A percentile compares a stretch with the other conserved stretches of the same genome.
phyloP scores from a whole-genome alignment of 2,113 vertebrate species.

The Corythornis cristatus region DNA sequence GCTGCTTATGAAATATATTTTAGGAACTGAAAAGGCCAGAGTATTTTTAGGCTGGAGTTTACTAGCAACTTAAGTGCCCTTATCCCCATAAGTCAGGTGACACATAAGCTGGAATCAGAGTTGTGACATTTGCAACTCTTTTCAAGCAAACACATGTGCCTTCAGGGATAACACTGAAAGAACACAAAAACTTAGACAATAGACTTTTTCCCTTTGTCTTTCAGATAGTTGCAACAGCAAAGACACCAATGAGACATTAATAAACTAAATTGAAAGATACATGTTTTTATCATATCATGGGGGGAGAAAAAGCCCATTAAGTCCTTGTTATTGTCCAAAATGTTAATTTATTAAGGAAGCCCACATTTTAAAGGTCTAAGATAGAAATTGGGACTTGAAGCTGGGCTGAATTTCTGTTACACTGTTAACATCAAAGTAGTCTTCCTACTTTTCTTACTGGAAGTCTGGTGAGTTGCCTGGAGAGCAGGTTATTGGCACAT shows the following conservation, averaged over 20 bases:
- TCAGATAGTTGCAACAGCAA: neutral
- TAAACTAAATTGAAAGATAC: neutral
- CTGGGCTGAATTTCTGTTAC: neutral
- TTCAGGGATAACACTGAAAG: conserved; percentile 19
- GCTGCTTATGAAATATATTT: conserved; percentile 1
- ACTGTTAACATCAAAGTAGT: neutral
- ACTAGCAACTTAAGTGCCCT: neutral
- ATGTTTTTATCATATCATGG: neutral
- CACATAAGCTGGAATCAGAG: neutral
- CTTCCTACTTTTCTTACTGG: neutral
- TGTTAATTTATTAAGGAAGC: neutral
- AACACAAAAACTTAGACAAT: neutral
- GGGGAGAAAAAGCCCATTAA: neutral
- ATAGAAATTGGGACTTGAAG: neutral
- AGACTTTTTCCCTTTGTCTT: neutral
- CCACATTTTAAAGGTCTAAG: neutral
- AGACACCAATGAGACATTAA: neutral
- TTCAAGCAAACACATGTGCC: neutral
- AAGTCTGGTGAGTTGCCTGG: neutral
- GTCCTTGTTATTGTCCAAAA: neutral
- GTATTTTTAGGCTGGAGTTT: conserved; percentile 17
- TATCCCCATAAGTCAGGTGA: neutral
- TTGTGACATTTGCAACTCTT: conserved; percentile 32
- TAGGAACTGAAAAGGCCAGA: conserved; percentile 25
- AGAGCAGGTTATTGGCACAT: neutral